phyloP scores from a whole-genome alignment of 2,888 invertebrate species.

The Tanypteryx hageni region DNA sequence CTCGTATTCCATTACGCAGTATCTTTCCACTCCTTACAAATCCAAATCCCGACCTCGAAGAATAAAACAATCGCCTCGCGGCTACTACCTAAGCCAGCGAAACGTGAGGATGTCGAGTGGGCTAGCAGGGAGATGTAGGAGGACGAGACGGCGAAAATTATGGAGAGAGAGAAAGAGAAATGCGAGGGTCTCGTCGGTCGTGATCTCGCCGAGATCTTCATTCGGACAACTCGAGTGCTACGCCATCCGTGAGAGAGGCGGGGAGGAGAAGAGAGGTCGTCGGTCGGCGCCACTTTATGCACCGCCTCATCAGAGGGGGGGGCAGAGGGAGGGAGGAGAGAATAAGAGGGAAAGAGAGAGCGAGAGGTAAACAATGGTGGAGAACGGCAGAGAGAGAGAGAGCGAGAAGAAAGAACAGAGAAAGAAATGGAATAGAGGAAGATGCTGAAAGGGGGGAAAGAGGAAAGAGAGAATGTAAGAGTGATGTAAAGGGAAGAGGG shows the following conservation, averaged over 20 bases:
- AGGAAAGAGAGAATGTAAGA: background rate
- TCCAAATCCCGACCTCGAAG: background rate
- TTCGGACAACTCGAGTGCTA: background rate
- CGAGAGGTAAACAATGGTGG: background rate
- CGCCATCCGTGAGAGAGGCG: background rate
- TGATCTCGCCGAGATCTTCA: slow-evolving; percentile 35
- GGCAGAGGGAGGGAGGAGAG: background rate
- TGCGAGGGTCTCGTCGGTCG: background rate
- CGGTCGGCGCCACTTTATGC: slow-evolving; percentile 26
- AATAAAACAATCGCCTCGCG: background rate
- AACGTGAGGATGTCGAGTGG: background rate
- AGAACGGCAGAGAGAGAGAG: background rate
- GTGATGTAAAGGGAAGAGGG: background rate
- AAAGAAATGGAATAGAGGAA: background rate
- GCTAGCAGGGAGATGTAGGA: background rate
- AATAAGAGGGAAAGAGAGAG: background rate
- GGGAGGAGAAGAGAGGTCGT: background rate
- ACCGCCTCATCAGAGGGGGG: slow-evolving; percentile 6
- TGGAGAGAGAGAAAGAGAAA: background rate
- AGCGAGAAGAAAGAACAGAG: background rate
- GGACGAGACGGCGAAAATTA: background rate
- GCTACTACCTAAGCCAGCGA: background rate
- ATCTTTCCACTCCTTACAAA: background rate
- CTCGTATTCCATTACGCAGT: background rate
- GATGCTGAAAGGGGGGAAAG: too few relatives aligned